Percentiles rank a stretch among this genome's conserved stretches.
Conservation (phyloP, 2,888 invertebrate species). For the Ectemnius lituratus region DNA sequence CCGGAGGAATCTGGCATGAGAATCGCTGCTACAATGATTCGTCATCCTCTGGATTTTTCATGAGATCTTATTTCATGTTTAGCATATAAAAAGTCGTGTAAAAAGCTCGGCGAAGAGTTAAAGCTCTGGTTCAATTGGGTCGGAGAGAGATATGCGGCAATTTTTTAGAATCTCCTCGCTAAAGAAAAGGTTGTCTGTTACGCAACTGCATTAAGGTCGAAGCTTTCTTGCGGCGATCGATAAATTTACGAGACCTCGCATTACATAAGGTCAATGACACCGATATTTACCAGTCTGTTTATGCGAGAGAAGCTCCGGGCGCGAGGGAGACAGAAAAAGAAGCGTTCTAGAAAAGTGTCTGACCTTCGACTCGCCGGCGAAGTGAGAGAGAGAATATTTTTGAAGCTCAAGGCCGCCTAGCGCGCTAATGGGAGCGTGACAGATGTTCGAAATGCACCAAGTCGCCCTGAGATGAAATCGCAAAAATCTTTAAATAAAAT, state of each 20-base stretch:
- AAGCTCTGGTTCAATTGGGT: too few species aligned
- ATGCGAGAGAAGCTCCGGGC: not conserved
- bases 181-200: too few species aligned
- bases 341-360: not conserved
- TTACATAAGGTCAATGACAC: constrained; percentile 41
- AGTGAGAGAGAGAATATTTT: not conserved
- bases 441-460: not conserved
- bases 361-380: not conserved
- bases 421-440: not conserved
- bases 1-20: too few species aligned
- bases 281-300: constrained; percentile 16
- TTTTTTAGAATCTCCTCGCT: too few species aligned
- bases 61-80: too few species aligned
- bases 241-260: constrained; percentile 1
- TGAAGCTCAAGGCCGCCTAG: not conserved
- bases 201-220: too few species aligned
- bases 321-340: not conserved
- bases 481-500: not conserved
- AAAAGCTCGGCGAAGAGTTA: too few species aligned
- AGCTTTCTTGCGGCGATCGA: not conserved
- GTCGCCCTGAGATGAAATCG: not conserved
- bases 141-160: too few species aligned
- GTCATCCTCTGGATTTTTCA: too few species aligned
- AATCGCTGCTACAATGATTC: too few species aligned
- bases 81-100: too few species aligned